phyloP scores from a whole-genome alignment of 2,113 vertebrate genomes.

The Cochlearius cochlearius region DNA sequence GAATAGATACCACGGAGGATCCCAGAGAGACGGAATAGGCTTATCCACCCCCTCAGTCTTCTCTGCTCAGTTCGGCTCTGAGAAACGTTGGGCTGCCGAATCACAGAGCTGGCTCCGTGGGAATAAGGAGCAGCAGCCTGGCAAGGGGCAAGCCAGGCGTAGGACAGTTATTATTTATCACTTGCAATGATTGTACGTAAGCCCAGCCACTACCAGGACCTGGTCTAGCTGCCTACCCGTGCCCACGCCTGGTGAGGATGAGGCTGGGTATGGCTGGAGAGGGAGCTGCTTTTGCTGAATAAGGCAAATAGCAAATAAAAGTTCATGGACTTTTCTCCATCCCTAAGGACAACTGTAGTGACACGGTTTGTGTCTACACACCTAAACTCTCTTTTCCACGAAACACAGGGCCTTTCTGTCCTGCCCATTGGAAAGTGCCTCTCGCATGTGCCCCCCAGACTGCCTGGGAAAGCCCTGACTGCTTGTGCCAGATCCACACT shows the following conservation, averaged over 20 bases:
- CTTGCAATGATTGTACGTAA: not conserved
- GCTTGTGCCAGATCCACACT: fast-evolving
- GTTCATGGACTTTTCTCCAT: not conserved
- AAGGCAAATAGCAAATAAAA: not conserved
- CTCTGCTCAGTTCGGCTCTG: not conserved
- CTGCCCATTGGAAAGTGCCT: not conserved
- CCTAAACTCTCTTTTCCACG: not conserved
- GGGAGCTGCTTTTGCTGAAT: not conserved
- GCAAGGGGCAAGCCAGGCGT: not conserved
- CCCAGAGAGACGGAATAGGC: not conserved
- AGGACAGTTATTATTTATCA: not conserved
- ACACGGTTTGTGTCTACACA: not conserved
- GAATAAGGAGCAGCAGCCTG: not conserved
- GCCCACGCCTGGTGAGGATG: fast-evolving
- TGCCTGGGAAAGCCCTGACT: not conserved
- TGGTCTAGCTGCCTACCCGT: not conserved
- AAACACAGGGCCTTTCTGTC: not conserved
- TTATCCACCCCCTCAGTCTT: not conserved
- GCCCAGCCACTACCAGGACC: not conserved
- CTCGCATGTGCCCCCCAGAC: fast-evolving
- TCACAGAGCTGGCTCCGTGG: not conserved
- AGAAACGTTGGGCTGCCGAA: not conserved
- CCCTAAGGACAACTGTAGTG: not conserved
- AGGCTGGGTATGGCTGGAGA: not conserved
- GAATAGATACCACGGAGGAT: not conserved